Percentiles rank a stretch among this genome's conserved stretches.
These are phyloP conservation scores for Anticlea derivata DNA, from an alignment of 2,888 invertebrate species.

Conservation along the genomic window DNA sequence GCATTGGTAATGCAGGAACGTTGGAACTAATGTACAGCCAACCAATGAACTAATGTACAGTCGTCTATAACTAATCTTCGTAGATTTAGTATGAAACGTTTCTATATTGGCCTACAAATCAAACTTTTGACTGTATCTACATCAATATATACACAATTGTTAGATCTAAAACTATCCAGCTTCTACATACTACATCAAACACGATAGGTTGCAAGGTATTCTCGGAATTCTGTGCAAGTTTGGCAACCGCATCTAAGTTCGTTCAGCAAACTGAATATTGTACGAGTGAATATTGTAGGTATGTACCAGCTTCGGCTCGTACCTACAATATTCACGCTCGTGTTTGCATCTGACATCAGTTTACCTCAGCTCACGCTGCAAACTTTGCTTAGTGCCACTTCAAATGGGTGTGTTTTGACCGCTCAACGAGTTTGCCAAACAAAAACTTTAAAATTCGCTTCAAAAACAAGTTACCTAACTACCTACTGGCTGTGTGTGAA, in stretches of 20 bases:
- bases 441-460: conserved; percentile 3
- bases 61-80: too few species aligned
- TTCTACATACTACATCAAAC: not conserved
- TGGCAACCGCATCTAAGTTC: conserved; percentile 13
- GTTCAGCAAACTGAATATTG: conserved; percentile 16
- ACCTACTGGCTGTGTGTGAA: not conserved
- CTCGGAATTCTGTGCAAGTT: conserved; percentile 10
- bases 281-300: too few species aligned
- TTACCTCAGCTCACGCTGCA: conserved; percentile 10
- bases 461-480: conserved; percentile 1
- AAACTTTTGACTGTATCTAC: too few species aligned
- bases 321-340: too few species aligned
- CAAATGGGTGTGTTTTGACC: conserved; percentile 11
- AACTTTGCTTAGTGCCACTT: conserved; percentile 11
- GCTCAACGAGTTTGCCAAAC: conserved; percentile 9
- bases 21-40: too few species aligned
- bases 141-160: too few species aligned
- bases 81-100: too few species aligned
- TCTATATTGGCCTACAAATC: too few species aligned
- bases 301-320: too few species aligned
- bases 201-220: conserved; percentile 9
- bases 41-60: too few species aligned
- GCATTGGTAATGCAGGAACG: too few species aligned
- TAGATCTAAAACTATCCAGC: not conserved
- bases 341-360: conserved; percentile 16